These are phyloP conservation scores for Forbesichthys papilliferus DNA, from an alignment of 2,113 vertebrate species.

Conservation along the genomic window DNA sequence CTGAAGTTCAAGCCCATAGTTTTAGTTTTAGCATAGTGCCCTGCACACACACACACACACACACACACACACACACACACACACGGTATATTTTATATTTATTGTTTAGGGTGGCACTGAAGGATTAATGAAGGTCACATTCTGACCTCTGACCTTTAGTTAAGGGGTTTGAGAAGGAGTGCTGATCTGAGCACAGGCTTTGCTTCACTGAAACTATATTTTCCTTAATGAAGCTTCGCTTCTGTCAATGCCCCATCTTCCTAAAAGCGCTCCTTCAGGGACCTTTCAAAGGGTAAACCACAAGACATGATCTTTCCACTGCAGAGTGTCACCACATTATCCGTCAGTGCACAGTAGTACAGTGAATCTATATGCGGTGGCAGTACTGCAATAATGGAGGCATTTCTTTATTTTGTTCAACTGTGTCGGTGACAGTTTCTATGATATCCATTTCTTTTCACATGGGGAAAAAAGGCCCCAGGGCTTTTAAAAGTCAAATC, in stretches of 20 bases:
- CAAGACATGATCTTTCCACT: conserved; percentile 1
- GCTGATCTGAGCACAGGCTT: background rate
- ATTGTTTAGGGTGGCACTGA: conserved; percentile 45
- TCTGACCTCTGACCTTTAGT: conserved; percentile 41
- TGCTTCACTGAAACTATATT: conserved; percentile 20
- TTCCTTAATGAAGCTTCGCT: conserved; percentile 29
- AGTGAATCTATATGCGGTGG: background rate
- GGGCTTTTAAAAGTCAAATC: conserved; percentile 22
- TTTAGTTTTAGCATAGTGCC: too few relatives aligned
- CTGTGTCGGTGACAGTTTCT: conserved; percentile 6
- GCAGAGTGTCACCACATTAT: conserved; percentile 7
- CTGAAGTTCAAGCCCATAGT: conserved; percentile 36
- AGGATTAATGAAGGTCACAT: conserved; percentile 50
- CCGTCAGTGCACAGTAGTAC: conserved; percentile 1
- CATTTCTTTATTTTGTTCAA: conserved; percentile 5
- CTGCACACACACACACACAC: conserved; percentile 3
- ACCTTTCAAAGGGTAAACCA: conserved; percentile 22
- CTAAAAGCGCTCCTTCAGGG: conserved; percentile 28
- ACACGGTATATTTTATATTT: conserved; percentile 29
- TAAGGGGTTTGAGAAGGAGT: conserved; percentile 24
- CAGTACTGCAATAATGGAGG: background rate
- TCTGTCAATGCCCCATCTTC: conserved; percentile 12
- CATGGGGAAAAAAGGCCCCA: background rate
- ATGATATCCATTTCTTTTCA: background rate
- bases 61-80: conserved; percentile 13